Evolutionary conservation across 2,113 vertebrate genomes (phyloP).

Genomic region (Corythaixoides concolor): DNA sequence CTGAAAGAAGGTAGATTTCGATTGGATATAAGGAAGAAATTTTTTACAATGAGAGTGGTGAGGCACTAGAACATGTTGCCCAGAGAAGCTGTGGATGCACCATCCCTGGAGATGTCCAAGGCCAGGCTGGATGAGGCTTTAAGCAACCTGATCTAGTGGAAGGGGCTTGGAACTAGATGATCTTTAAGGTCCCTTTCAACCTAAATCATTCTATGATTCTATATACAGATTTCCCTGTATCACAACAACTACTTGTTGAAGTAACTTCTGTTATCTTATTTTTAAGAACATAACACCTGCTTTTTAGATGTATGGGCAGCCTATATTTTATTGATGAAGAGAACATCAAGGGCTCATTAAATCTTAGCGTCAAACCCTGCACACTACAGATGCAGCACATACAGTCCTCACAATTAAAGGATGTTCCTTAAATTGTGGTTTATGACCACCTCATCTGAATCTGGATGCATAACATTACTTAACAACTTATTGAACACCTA

Average conservation of each 20-base stretch:
- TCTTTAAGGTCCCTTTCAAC: too few relatives aligned
- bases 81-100: too few relatives aligned
- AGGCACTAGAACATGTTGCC: too few relatives aligned
- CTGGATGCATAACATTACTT: background rate
- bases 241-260: background rate
- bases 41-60: too few relatives aligned
- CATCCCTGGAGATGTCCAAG: too few relatives aligned
- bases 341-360: background rate
- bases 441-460: background rate
- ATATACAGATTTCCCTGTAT: background rate
- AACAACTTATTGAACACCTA: background rate
- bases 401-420: background rate
- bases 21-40: too few relatives aligned
- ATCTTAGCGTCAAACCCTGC: background rate
- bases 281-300: background rate
- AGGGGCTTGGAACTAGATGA: too few relatives aligned
- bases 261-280: background rate
- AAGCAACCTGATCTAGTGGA: too few relatives aligned
- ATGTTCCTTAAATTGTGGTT: background rate
- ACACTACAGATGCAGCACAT: rapidly evolving
- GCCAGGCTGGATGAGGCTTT: too few relatives aligned
- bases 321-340: background rate
- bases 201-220: too few relatives aligned
- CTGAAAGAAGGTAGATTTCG: too few relatives aligned
- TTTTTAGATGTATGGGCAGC: background rate